Evolutionary conservation across 2,888 invertebrate genomes (phyloP).

Genomic region (Drosophila cognata): DNA sequence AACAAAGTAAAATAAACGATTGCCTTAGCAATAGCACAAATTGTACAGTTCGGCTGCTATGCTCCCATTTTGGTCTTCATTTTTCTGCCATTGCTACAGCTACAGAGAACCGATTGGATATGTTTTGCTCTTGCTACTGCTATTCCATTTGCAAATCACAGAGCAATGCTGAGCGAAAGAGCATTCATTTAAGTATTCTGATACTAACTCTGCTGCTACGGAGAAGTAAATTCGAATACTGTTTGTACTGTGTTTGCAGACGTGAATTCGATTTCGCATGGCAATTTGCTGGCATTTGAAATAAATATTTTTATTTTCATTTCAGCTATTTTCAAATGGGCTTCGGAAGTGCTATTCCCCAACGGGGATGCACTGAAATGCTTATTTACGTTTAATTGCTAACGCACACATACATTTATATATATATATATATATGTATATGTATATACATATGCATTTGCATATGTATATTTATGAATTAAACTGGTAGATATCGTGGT

Average conservation of each 20-base stretch:
- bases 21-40: not conserved
- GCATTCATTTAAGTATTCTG: not conserved
- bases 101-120: not conserved
- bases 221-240: not conserved
- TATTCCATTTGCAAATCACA: no score
- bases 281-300: slow-evolving; percentile 41
- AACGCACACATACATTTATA: slow-evolving; percentile 54
- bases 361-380: slow-evolving; percentile 37
- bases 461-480: slow-evolving; percentile 29
- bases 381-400: slow-evolving; percentile 83
- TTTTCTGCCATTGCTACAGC: not conserved
- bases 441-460: slow-evolving; percentile 1
- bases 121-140: not conserved
- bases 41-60: not conserved
- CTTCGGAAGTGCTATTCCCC: slow-evolving; percentile 6
- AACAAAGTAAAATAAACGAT: not conserved
- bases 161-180: not conserved
- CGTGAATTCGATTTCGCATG: slow-evolving; percentile 2
- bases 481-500: slow-evolving; percentile 11
- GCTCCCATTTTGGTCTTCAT: not conserved
- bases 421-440: slow-evolving; percentile 24
- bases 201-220: not conserved
- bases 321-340: slow-evolving; percentile 8
- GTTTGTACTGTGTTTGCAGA: not conserved
- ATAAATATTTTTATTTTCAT: slow-evolving; percentile 12